Evolutionary conservation across 2,797 vertebrate genomes (phyloP), one percentile per base, ranked within the genome.

Genomic region (Hyperoplus lanceolatus): DNA sequence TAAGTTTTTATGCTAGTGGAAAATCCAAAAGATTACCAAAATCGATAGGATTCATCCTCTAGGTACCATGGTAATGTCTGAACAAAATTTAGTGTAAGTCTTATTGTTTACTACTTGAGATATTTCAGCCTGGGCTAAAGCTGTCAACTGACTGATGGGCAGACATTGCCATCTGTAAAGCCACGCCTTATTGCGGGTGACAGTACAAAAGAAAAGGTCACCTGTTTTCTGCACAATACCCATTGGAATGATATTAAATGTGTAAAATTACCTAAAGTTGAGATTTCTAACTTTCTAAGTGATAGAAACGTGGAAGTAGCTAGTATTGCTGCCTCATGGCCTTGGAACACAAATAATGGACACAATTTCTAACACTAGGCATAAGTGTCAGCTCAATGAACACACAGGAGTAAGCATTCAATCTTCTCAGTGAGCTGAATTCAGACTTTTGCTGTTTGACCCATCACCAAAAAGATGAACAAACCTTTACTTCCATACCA

Each of bases 351-450:
- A 46, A 63, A 18, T 56, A 69, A 69, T 45, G 49, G 36, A 3
- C 55, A 51, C 5, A 21, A 9, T 71, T 42, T 73, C 42, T 18
- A 54, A 73, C 9, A 56, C 45, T 39, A 68, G 63, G 39, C n/a
- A 57, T n/a, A 16, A 29, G 18, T 50, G 42, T 73, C 13, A 57
- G 39, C 46, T 75, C 50, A 70, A 5, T 4, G 59, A 68, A 74
- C 62, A 43, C 46, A 59, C 9, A 29, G 2, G 9, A 50, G 54
- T 41, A 29, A 62, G 45, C 62, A 83, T 84, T 73, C 66, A 43
- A 72, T 84, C 54, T 73, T 61, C 45, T 63, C 65, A 54, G 50
- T 68, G 61, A 72, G 51, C 59, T 61, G 16, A 65, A 50, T 62
- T 29, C 65, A 62, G 4, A 57, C 15, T 68, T 69, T 63, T 58